A percentile compares a stretch with the other conserved stretches of the same genome.
Evolutionary conservation across 1,140 invertebrate species (phyloP).

Genomic region (Episyrphus balteatus): DNA sequence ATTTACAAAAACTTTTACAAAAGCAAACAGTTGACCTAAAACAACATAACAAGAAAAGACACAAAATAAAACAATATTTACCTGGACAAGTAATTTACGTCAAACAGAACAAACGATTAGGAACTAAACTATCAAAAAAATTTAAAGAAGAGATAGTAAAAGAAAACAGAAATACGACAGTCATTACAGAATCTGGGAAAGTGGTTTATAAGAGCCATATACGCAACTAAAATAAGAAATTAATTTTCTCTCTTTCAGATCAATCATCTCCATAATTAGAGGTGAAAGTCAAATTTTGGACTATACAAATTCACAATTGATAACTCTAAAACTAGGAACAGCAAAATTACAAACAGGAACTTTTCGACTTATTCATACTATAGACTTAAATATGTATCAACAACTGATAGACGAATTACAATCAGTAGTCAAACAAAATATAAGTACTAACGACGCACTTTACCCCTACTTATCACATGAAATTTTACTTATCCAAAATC

Average conservation of each 20-base stretch:
- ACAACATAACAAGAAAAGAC: not conserved
- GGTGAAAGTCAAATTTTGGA: not conserved
- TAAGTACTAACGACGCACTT: too few relatives aligned
- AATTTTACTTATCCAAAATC: too few relatives aligned
- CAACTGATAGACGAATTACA: too few relatives aligned
- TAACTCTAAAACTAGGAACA: too few relatives aligned
- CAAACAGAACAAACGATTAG: not conserved
- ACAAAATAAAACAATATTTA: not conserved
- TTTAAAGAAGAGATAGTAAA: not conserved
- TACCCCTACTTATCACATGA: too few relatives aligned
- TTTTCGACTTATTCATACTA: too few relatives aligned
- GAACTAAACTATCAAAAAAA: not conserved
- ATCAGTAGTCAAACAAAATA: too few relatives aligned
- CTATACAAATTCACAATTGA: too few relatives aligned
- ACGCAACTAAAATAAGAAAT: not conserved
- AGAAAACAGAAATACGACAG: not conserved
- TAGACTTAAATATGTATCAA: too few relatives aligned
- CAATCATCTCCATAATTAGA: not conserved
- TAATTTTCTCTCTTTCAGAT: not conserved
- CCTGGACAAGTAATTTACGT: not conserved
- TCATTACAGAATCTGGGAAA: not conserved
- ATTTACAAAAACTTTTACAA: not conserved
- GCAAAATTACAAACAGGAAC: too few relatives aligned
- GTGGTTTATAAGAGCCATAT: not conserved
- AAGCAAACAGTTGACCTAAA: conserved; percentile 2